Conservation (phyloP, 2,797 vertebrate genomes). For the Peromyscus melanophrys region DNA sequence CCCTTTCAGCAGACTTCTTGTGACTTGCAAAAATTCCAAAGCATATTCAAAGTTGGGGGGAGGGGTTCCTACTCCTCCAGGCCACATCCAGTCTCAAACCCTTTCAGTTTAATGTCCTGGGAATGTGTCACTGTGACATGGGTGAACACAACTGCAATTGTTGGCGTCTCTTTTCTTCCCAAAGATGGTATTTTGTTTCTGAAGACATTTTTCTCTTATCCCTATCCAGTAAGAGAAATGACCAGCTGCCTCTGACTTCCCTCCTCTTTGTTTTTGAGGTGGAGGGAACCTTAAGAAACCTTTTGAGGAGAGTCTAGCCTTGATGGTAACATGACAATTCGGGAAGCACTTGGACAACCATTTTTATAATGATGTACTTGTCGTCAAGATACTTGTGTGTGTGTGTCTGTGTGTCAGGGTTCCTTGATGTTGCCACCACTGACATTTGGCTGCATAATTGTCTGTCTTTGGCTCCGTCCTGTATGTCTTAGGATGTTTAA, state of each 20-base stretch:
- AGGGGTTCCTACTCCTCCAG: not conserved
- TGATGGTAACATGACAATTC: not conserved
- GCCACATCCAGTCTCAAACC: not conserved
- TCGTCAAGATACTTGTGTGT: not conserved
- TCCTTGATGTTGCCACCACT: not conserved
- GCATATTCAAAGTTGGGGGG: rapidly evolving
- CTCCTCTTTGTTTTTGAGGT: not conserved
- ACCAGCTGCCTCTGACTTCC: not conserved
- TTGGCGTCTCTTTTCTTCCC: not conserved
- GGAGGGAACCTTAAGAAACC: not conserved
- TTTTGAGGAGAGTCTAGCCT: not conserved
- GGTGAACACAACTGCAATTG: not conserved
- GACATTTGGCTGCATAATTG: not conserved
- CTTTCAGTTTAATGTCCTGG: not conserved
- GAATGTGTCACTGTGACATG: not conserved
- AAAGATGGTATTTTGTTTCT: not conserved
- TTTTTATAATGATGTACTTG: not conserved
- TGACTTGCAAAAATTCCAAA: not conserved
- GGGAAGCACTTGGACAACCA: not conserved
- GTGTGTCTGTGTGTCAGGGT: not conserved
- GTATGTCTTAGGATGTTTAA: rapidly evolving
- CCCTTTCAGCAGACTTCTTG: not conserved
- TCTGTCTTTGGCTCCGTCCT: rapidly evolving
- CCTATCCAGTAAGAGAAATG: not conserved
- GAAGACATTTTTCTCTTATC: not conserved